Evolutionary conservation across 2,113 vertebrate species (phyloP).

Genomic region (Urocitellus parryii): DNA sequence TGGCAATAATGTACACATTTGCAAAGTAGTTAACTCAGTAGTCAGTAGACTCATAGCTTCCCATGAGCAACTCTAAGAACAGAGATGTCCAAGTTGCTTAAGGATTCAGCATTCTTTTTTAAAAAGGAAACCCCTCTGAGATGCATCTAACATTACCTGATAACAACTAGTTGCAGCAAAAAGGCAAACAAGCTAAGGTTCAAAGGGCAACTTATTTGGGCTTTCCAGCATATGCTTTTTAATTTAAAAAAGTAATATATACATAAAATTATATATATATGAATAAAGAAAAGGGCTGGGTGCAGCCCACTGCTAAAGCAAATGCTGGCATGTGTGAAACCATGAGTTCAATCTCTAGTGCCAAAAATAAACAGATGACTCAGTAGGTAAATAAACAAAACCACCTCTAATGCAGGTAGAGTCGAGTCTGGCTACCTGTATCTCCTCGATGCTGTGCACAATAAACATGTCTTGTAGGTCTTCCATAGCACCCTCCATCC

Average conservation of each 20-base stretch:
- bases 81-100: not conserved
- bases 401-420: accelerated
- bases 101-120: not conserved
- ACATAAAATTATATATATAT: no score
- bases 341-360: not conserved
- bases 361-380: not conserved
- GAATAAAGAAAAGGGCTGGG: not conserved
- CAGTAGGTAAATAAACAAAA: not conserved
- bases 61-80: not conserved
- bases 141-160: not conserved
- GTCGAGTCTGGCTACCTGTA: constrained; percentile 90
- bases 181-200: no score
- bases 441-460: constrained; percentile 96
- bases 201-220: no score
- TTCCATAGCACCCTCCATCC: constrained; percentile 95
- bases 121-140: not conserved
- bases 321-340: not conserved
- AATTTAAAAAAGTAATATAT: no score
- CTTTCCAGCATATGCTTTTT: no score
- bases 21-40: not conserved
- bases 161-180: not conserved
- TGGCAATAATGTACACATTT: not conserved
- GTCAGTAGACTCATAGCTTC: not conserved
- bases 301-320: not conserved
- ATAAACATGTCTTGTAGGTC: constrained; percentile 96